Percentiles rank a stretch among this genome's conserved stretches.
Conservation (phyloP, 2,888 invertebrate species). For the Mechanitis mazaeus region DNA sequence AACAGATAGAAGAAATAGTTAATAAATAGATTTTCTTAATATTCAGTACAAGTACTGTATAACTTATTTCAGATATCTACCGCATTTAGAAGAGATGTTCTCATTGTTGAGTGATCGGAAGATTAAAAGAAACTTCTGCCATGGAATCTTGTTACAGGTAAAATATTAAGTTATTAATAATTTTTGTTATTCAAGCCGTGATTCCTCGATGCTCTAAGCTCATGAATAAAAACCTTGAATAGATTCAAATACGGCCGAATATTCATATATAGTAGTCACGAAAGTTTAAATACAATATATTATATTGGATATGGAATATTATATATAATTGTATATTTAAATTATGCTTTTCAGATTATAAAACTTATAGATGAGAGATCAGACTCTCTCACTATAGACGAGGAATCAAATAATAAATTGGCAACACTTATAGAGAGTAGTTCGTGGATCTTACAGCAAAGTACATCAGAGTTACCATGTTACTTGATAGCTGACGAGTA, state of each 20-base stretch:
- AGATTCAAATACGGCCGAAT: no score
- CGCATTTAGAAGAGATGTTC: slow-evolving; percentile 43
- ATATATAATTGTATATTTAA: slow-evolving; percentile 6
- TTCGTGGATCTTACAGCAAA: slow-evolving; percentile 43
- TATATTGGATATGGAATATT: not conserved
- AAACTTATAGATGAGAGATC: slow-evolving; percentile 49
- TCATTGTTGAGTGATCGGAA: slow-evolving; percentile 32
- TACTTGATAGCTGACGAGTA: slow-evolving; percentile 53
- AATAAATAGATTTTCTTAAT: no score
- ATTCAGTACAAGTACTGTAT: no score
- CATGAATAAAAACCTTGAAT: no score
- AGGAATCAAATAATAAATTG: slow-evolving; percentile 17
- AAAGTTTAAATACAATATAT: no score
- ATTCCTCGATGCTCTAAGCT: no score
- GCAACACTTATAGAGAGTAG: slow-evolving; percentile 11
- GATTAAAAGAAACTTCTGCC: slow-evolving; percentile 76
- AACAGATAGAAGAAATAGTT: no score
- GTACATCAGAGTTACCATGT: slow-evolving; percentile 36
- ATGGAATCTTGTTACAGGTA: slow-evolving; percentile 81
- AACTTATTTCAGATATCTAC: slow-evolving; percentile 38
- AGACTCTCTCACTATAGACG: slow-evolving; percentile 29
- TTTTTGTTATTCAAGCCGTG: no score
- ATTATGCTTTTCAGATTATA: slow-evolving; percentile 42
- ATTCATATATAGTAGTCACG: no score
- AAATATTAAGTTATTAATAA: no score